These are phyloP conservation scores for Agrochola macilenta DNA, from an alignment of 2,888 invertebrate genomes.

Conservation along the genomic window DNA sequence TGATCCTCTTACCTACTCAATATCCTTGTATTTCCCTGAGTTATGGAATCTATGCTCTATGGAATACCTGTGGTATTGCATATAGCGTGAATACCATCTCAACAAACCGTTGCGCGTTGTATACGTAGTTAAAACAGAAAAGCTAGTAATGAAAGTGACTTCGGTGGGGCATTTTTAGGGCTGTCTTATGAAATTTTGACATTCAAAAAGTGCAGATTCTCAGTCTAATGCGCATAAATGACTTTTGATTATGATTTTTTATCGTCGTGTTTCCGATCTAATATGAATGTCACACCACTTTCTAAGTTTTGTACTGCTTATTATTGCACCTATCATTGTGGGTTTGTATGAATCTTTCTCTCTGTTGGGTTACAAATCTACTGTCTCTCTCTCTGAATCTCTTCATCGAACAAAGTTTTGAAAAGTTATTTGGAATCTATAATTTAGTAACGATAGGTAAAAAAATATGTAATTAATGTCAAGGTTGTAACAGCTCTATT, in stretches of 20 bases:
- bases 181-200: background rate
- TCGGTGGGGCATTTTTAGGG: background rate
- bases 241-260: too few relatives aligned
- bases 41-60: constrained; percentile 4
- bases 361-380: background rate
- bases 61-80: constrained; percentile 20
- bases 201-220: background rate
- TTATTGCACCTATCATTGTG: background rate
- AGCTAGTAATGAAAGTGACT: background rate
- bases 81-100: background rate
- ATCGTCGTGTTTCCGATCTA: background rate
- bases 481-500: background rate
- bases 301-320: background rate
- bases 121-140: background rate
- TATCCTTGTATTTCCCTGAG: constrained; percentile 38
- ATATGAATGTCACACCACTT: background rate
- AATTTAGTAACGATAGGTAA: background rate
- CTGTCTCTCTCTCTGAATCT: too few relatives aligned
- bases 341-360: background rate
- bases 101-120: too few relatives aligned
- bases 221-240: too few relatives aligned
- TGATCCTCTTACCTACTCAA: constrained; percentile 27
- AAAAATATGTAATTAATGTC: background rate
- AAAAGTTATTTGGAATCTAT: background rate
- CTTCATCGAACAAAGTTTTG: background rate